Base-by-base conservation (phyloP, 2,113 vertebrate genomes). In the Ramphastos sulfuratus region DNA sequence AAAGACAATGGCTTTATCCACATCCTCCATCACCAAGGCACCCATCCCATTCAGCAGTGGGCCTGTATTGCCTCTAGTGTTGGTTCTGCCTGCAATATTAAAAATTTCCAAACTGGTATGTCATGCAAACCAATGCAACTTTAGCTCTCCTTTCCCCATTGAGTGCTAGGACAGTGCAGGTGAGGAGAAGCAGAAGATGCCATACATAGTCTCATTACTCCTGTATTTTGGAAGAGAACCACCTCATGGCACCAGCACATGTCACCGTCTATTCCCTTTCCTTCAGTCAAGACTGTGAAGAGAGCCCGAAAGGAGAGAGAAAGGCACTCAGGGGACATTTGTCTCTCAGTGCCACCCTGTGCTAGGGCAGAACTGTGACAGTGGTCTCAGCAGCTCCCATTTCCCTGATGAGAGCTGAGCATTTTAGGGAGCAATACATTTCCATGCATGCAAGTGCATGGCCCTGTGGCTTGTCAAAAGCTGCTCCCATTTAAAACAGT, bases 251-350 rank as follows among this genome's bases (percentile, higher is more conserved):
- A 63, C 6, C 60, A 70, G 46, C 11, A 59, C 14, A 15, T 0
- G 0, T 30, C 44, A 44, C 13, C 0, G 0, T 50, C 15, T 46
- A 6, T 60, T 23, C 10, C 7, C 15, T 30, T 23, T 80, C 28
- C 44, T 61, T 50, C 28, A 3, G 35, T 44, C 27, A 54, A 9
- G 27, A n/a, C 3, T 73, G 5, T 28, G 17, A 61, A 15, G 14
- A 70, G 21, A 19, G 28, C 35, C 9, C 39, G 20, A 37, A 65
- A 71, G 13, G n/a, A 37, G 50, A 52, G 50, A 46, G 39, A 58
- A 83, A 7, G 14, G 28, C 39, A 37, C 50, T 4, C 3, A 76
- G 46, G 4, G 13, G 11, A 65, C 33, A 12, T 3, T 35, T 93
- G 31, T 44, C 6, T 35, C 19, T 69, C 7, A 37, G 14, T 75